phyloP scores from a whole-genome alignment of 2,797 vertebrate genomes.

The Meriones psammophilus region DNA sequence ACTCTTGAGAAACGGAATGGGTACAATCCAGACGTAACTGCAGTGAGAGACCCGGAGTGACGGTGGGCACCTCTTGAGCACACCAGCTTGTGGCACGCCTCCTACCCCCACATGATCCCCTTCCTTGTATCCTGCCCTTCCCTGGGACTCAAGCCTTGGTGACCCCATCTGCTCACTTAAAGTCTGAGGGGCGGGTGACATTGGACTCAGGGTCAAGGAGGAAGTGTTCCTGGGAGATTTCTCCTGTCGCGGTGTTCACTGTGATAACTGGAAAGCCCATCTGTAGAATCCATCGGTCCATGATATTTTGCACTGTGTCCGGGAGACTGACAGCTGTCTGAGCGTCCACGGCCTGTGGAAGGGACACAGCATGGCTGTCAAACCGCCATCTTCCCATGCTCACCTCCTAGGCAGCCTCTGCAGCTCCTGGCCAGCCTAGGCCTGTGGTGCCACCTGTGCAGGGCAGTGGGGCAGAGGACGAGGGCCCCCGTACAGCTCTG shows the following conservation, averaged over 20 bases:
- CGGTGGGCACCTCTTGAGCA: rapidly evolving
- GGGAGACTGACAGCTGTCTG: constrained; percentile 81
- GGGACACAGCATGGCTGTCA: rapidly evolving
- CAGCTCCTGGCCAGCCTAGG: not conserved
- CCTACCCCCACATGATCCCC: not conserved
- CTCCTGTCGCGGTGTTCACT: constrained; percentile 90
- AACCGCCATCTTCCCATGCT: rapidly evolving
- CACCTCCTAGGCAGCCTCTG: no score
- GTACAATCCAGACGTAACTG: constrained; percentile 95
- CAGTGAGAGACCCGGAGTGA: not conserved
- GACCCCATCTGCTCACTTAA: constrained; percentile 89
- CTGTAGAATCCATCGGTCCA: constrained; percentile 97
- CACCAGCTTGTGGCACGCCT: not conserved
- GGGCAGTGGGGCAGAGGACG: not conserved
- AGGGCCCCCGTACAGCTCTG: not conserved
- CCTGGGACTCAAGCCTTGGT: rapidly evolving
- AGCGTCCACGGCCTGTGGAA: constrained; percentile 88
- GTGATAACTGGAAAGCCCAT: constrained; percentile 97
- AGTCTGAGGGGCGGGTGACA: constrained; percentile 91
- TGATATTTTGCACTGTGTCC: constrained; percentile 88
- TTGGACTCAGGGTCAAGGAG: constrained; percentile 90
- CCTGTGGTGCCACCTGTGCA: rapidly evolving
- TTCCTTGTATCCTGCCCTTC: not conserved
- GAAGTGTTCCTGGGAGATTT: constrained; percentile 93
- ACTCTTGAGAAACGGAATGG: constrained; percentile 90